Conservation (phyloP, 2,888 invertebrate genomes). For the Unio delphinus region DNA sequence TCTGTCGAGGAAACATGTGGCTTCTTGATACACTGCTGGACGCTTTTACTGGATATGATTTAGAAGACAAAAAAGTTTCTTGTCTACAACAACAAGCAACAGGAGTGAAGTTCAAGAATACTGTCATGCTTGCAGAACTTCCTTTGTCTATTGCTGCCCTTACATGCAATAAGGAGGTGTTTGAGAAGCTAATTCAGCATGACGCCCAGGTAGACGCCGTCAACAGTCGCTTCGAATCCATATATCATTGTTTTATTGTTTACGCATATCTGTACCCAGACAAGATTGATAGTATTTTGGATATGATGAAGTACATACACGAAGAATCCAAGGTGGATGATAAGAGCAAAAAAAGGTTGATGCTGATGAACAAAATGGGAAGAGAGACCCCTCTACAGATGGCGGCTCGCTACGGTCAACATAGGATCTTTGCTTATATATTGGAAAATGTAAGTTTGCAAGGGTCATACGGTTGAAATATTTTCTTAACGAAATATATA, state of each 20-base stretch:
- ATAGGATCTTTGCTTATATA: slow-evolving; percentile 42
- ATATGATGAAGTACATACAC: slow-evolving; percentile 28
- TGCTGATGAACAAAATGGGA: slow-evolving; percentile 43
- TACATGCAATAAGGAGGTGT: slow-evolving; percentile 31
- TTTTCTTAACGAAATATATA: no score
- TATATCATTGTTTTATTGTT: slow-evolving; percentile 18
- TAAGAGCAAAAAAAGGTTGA: slow-evolving; percentile 23
- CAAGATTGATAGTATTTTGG: slow-evolving; percentile 25
- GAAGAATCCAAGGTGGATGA: slow-evolving; percentile 15
- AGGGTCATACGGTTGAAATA: no score
- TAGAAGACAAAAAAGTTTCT: slow-evolving; percentile 14
- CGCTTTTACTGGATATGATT: slow-evolving; percentile 7
- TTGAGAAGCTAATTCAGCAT: slow-evolving; percentile 28
- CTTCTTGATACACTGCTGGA: slow-evolving; percentile 20
- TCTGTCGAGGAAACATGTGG: slow-evolving; percentile 36
- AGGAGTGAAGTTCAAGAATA: slow-evolving; percentile 32
- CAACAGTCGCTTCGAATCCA: slow-evolving; percentile 13
- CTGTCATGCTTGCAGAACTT: slow-evolving; percentile 47
- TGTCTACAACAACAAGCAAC: slow-evolving; percentile 25
- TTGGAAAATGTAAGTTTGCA: slow-evolving; percentile 19
- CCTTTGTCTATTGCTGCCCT: slow-evolving; percentile 42
- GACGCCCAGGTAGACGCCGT: slow-evolving; percentile 31
- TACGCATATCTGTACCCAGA: slow-evolving; percentile 43
- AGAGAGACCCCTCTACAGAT: slow-evolving; percentile 43
- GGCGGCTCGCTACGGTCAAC: slow-evolving; percentile 40